These are phyloP conservation scores for Hydrolagus affinis DNA, from an alignment of 2,113 vertebrate species.

Conservation along the genomic window DNA sequence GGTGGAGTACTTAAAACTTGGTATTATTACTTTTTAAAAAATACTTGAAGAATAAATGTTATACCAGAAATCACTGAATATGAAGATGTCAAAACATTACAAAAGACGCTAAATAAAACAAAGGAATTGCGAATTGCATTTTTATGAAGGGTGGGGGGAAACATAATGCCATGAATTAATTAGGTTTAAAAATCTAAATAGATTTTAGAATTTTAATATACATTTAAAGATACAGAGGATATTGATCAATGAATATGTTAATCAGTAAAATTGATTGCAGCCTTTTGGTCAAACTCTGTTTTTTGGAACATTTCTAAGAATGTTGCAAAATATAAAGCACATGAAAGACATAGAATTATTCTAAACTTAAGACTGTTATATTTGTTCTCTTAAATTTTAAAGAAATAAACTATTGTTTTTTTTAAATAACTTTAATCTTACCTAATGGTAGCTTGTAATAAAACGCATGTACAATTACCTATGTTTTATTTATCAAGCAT, in stretches of 20 bases:
- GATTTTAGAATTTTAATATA: no score
- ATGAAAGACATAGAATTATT: neutral
- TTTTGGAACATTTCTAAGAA: neutral
- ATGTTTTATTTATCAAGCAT: constrained; percentile 45
- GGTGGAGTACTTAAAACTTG: neutral
- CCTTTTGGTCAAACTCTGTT: neutral
- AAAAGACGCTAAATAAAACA: constrained; percentile 1
- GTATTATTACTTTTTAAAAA: neutral
- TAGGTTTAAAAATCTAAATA: neutral
- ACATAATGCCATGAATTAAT: neutral
- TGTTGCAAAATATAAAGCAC: neutral
- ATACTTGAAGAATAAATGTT: neutral
- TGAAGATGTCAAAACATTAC: neutral
- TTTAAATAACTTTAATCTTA: constrained; percentile 31
- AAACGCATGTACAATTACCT: constrained; percentile 31
- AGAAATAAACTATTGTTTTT: constrained; percentile 24
- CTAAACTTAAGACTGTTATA: constrained; percentile 17
- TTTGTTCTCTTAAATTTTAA: constrained; percentile 29
- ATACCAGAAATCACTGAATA: neutral
- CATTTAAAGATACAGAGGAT: neutral
- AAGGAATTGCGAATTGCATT: neutral
- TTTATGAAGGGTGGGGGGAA: neutral
- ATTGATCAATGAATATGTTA: neutral
- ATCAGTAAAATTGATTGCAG: neutral
- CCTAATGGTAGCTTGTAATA: constrained; percentile 32